Percentiles rank a stretch among this genome's conserved stretches.
phyloP scores from a whole-genome alignment of 2,113 vertebrate genomes.

The Xiphorhynchus elegans region DNA sequence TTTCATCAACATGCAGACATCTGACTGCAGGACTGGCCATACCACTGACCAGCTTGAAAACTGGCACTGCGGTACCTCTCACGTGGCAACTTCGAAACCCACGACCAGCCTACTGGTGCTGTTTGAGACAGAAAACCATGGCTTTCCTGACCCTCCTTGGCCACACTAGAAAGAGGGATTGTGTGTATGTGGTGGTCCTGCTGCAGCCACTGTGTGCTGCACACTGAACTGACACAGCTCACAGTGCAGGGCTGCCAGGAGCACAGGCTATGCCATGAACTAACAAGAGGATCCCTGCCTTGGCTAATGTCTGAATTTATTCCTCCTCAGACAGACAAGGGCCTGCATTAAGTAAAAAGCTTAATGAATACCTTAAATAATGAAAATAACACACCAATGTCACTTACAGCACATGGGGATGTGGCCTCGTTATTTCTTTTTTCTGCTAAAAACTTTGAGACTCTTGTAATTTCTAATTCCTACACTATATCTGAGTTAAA shows the following conservation, averaged over 20 bases:
- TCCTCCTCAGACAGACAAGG: background rate
- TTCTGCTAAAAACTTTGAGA: background rate
- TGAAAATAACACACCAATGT: background rate
- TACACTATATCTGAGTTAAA: background rate
- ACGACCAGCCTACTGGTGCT: accelerated
- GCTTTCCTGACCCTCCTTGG: background rate
- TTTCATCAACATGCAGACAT: background rate
- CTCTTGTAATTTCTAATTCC: background rate
- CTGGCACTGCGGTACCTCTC: background rate
- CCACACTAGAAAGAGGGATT: background rate
- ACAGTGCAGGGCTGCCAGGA: background rate
- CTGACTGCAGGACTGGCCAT: background rate
- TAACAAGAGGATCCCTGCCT: background rate
- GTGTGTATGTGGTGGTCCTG: accelerated
- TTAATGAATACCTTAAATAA: background rate
- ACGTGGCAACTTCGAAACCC: background rate
- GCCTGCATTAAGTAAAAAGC: background rate
- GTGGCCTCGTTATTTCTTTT: background rate
- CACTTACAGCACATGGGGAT: background rate
- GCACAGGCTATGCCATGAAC: background rate
- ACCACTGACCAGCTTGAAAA: background rate
- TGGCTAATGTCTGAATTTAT: background rate
- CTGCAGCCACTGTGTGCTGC: background rate
- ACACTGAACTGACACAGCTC: background rate
- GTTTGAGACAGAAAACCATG: background rate